A percentile compares a stretch with the other conserved stretches of the same genome.
phyloP scores from a whole-genome alignment of 1,140 invertebrate genomes.

The Drosophila tristis region DNA sequence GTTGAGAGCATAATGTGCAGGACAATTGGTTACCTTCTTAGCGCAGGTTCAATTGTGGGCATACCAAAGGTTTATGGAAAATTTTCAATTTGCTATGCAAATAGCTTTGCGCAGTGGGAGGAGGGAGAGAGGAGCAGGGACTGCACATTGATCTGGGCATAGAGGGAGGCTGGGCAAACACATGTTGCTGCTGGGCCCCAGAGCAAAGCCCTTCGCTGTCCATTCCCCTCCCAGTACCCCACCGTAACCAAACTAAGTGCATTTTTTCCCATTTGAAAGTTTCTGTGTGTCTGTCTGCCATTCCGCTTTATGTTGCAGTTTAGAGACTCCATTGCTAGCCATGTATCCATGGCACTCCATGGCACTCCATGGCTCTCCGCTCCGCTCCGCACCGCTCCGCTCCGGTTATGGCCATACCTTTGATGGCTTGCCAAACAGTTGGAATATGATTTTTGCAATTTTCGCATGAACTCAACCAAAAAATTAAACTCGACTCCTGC shows the following conservation, averaged over 20 bases:
- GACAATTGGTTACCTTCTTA: conserved; percentile 24
- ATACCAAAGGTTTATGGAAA: conserved; percentile 35
- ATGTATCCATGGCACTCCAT: not conserved
- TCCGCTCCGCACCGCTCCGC: not conserved
- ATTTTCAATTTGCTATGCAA: conserved; percentile 75
- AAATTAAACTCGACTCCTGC: conserved; percentile 77
- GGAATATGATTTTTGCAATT: conserved; percentile 82
- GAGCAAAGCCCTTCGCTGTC: too few relatives aligned
- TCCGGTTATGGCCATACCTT: conserved; percentile 51
- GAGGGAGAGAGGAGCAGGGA: not conserved
- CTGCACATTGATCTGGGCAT: conserved; percentile 12
- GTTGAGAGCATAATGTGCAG: too few relatives aligned
- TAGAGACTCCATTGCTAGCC: conserved; percentile 18
- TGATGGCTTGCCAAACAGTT: conserved; percentile 80
- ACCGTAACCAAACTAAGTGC: conserved; percentile 18
- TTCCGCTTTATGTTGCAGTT: conserved; percentile 54
- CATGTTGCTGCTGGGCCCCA: conserved; percentile 49
- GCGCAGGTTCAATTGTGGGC: not conserved
- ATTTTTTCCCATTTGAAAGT: conserved; percentile 47
- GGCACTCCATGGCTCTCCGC: not conserved
- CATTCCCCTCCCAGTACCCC: too few relatives aligned
- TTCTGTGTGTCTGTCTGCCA: conserved; percentile 32
- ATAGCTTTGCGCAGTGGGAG: conserved; percentile 29
- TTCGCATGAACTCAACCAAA: conserved; percentile 81
- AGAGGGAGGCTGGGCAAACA: conserved; percentile 27